phyloP scores from a whole-genome alignment of 2,113 vertebrate genomes.

The Antigone vipio region DNA sequence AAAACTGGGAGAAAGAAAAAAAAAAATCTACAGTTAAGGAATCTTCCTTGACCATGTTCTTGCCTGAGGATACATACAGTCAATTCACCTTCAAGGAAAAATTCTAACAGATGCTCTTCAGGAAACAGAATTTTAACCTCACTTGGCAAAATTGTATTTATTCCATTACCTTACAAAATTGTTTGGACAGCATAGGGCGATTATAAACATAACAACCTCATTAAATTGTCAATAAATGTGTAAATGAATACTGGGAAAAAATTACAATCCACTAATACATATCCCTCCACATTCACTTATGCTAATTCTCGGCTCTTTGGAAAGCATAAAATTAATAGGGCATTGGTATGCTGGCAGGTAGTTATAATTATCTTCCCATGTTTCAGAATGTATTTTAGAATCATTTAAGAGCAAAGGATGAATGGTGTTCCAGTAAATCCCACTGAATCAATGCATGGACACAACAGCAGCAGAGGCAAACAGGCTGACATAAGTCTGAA shows the following conservation, averaged over 20 bases:
- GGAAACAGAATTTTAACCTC: slow-evolving; percentile 26
- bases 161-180: background rate
- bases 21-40: background rate
- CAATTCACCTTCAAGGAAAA: slow-evolving; percentile 18
- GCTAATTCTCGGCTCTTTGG: slow-evolving; percentile 39
- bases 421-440: slow-evolving; percentile 8
- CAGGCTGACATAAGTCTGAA: slow-evolving; percentile 19
- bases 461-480: slow-evolving; percentile 44
- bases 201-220: slow-evolving; percentile 45
- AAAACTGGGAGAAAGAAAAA: background rate
- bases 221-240: slow-evolving; percentile 44
- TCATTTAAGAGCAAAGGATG: slow-evolving; percentile 53
- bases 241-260: slow-evolving; percentile 25
- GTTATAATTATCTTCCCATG: slow-evolving; percentile 42
- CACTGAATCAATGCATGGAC: slow-evolving; percentile 21
- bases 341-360: background rate
- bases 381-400: slow-evolving; percentile 33
- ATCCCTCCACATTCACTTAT: background rate
- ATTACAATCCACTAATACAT: background rate
- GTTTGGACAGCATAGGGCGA: background rate
- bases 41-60: background rate
- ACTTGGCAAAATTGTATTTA: background rate
- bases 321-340: slow-evolving; percentile 51
- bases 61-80: background rate
- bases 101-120: background rate